Base-by-base conservation (phyloP, 1,140 invertebrate species). In the Zaprionus nigranus region DNA sequence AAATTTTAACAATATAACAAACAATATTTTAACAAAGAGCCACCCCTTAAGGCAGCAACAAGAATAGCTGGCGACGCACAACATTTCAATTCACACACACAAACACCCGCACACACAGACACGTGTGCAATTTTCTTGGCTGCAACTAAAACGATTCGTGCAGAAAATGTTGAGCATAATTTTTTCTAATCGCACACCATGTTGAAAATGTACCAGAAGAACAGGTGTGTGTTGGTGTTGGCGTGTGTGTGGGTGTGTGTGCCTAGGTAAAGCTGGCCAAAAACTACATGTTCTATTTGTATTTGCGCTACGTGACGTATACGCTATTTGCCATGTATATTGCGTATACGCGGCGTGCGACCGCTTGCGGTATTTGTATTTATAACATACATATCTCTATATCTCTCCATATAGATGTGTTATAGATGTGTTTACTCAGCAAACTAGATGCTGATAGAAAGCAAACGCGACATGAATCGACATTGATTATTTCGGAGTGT, bases 91-190 rank as follows among this genome's bases (percentile, higher is more conserved):
- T 79, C 65, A 51, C 46, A 51, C 46, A 49, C 46, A 49, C 46
- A 60, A n/a, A n/a, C 56, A 71, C 54, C 61, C 67, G 69, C 67
- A 67, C 13, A 38, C 36, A 38, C 30, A 34, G 2, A 53, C 62
- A 60, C 54, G 61, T 54, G 64, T 70, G 72, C 67, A 68, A 77
- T 79, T 79, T 65, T 54, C 61, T 82, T 64, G 63, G 54, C 46
- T 72, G 62, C 79, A 81, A 70, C 73, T 61, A 90, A 80, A 88
- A 78, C 75, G 81, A 81, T 90, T 90, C 85, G 85, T 90, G 85
- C 82, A 76, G 75, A 81, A 88, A 90, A 85, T 88, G 78, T 88
- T 85, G 65, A 88, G 79, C 85, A 88, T 88, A 88, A 90, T 88
- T 88, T 90, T 71, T 77, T 82, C 85, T 88, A 88, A 88, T 84